A percentile compares a stretch with the other conserved stretches of the same genome.
Conservation (phyloP, 2,797 vertebrate species). For the Alosa sapidissima region DNA sequence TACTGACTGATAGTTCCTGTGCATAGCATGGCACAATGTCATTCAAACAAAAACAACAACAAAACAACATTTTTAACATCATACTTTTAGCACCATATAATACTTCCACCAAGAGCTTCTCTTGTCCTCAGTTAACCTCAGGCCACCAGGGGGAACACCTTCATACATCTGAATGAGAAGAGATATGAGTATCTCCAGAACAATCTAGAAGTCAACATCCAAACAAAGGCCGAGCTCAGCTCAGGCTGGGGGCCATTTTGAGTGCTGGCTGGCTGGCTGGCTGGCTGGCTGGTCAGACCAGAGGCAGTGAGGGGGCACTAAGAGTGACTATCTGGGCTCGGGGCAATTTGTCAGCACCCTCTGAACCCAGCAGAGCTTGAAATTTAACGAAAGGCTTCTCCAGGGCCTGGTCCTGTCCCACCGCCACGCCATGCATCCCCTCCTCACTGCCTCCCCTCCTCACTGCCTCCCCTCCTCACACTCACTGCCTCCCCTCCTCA, state of each 20-base stretch:
- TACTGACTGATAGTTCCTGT: neutral
- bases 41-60: neutral
- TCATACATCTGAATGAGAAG: neutral
- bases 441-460: neutral
- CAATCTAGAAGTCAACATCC: neutral
- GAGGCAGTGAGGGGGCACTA: neutral
- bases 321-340: neutral
- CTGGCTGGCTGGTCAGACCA: neutral
- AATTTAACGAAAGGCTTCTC: conserved; percentile 41
- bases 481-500: too few relatives aligned
- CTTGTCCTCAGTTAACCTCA: neutral
- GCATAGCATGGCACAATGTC: neutral
- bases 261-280: neutral
- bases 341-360: conserved; percentile 41
- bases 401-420: neutral
- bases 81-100: neutral
- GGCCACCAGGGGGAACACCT: neutral
- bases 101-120: neutral
- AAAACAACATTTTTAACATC: neutral
- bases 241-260: neutral
- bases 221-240: neutral
- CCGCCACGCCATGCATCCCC: neutral
- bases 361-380: conserved; percentile 44
- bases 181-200: neutral
- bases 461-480: too few relatives aligned